A percentile compares a stretch with the other conserved stretches of the same genome.
Conservation (phyloP, 2,113 vertebrate genomes). For the Amazona vittata region DNA sequence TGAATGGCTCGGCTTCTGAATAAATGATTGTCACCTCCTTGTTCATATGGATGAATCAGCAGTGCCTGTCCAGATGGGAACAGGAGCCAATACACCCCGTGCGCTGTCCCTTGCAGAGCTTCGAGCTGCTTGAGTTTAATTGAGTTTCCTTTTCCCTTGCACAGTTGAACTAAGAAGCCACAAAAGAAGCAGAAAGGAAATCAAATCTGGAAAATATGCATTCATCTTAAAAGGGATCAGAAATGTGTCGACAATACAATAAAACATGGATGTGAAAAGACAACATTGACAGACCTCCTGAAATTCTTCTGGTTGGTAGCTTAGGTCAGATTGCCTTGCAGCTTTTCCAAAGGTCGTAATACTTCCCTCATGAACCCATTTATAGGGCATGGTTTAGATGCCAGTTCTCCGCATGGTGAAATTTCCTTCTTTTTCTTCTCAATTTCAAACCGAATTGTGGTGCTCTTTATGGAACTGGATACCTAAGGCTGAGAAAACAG, state of each 20-base stretch:
- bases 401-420: background rate
- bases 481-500: background rate
- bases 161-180: background rate
- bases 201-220: background rate
- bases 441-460: background rate
- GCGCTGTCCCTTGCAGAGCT: background rate
- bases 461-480: background rate
- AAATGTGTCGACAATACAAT: conserved; percentile 5
- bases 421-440: background rate
- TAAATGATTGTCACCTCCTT: conserved; percentile 29
- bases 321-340: background rate
- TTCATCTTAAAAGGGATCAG: background rate
- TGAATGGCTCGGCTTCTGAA: background rate
- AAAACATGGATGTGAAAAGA: background rate
- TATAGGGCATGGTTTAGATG: background rate
- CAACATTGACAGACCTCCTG: background rate
- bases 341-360: background rate
- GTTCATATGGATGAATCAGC: background rate
- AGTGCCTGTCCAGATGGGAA: background rate
- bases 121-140: background rate
- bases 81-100: background rate
- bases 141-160: conserved; percentile 1
- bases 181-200: conserved; percentile 19
- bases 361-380: background rate
- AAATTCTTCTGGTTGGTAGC: background rate